These are phyloP conservation scores for Danio rerio DNA, from an alignment of 2,113 vertebrate species.

Conservation along the genomic window GRCz12tu NC_133191.1:2801501-2802000, in stretches of 20 bases:
- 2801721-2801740: no score
- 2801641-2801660: conserved; percentile 45
- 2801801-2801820: not conserved
- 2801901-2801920: no score
- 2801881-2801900: no score
- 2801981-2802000: no score
- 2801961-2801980: no score
- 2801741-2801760: no score
- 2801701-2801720: no score
- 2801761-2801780: not conserved
- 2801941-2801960: no score
- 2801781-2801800: not conserved
- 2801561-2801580: conserved; percentile 57
- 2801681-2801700: no score
- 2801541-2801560: conserved; percentile 36
- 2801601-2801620: conserved; percentile 53
- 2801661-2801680: conserved; percentile 52
- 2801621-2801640: conserved; percentile 49
- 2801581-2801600: conserved; percentile 36
- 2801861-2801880: no score
- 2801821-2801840: no score
- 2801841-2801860: not conserved
- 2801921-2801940: no score
- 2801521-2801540: conserved; percentile 49
- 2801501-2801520: conserved; percentile 32